These are phyloP conservation scores for Odontomachus brunneus DNA, from an alignment of 1,140 invertebrate species.

Conservation along the genomic window DNA sequence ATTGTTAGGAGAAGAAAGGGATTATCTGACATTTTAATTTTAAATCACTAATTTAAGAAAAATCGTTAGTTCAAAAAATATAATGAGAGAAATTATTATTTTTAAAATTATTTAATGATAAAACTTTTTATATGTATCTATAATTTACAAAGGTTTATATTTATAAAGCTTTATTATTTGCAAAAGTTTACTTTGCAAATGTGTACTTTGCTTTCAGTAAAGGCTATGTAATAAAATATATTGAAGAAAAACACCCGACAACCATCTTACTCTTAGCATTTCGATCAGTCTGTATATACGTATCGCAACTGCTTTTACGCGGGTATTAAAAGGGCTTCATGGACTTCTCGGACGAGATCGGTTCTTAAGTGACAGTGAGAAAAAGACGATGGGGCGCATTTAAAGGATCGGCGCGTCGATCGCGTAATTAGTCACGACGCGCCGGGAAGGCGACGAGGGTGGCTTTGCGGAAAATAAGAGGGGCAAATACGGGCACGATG, in stretches of 20 bases:
- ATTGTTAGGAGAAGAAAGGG: no score
- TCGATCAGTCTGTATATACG: constrained; percentile 7
- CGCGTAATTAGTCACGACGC: constrained; percentile 66
- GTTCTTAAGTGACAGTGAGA: constrained; percentile 36
- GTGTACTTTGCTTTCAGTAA: not conserved
- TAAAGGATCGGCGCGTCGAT: constrained; percentile 63
- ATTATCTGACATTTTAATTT: no score
- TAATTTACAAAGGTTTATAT: not conserved
- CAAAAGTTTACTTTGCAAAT: not conserved
- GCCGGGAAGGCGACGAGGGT: not conserved
- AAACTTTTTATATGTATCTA: no score
- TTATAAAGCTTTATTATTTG: not conserved
- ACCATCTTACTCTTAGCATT: not conserved
- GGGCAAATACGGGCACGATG: constrained; percentile 56
- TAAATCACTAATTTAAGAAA: not conserved
- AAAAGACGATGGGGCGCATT: constrained; percentile 51
- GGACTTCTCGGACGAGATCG: constrained; percentile 25
- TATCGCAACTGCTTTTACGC: not conserved
- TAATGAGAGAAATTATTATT: not conserved
- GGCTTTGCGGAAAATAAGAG: constrained; percentile 39
- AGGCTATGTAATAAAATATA: not conserved
- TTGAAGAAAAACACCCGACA: not conserved
- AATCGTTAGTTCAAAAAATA: not conserved
- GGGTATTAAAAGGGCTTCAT: constrained; percentile 37
- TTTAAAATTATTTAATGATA: not conserved